Evolutionary conservation across 2,888 invertebrate species (phyloP).

Genomic region (Bruchidius siliquastri): DNA sequence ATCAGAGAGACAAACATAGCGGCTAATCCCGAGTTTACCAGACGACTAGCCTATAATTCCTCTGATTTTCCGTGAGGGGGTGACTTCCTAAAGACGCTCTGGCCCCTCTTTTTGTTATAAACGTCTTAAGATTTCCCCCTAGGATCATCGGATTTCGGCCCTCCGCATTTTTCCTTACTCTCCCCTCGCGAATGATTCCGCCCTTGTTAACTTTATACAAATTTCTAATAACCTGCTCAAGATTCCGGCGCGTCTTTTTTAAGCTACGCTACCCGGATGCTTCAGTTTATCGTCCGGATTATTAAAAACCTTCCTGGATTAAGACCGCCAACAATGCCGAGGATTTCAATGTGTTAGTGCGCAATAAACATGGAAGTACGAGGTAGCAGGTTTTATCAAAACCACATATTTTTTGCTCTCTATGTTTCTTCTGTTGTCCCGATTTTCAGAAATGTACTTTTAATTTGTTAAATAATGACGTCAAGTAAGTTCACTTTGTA

Average conservation of each 20-base stretch:
- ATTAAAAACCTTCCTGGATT: not conserved
- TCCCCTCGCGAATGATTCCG: conserved; percentile 17
- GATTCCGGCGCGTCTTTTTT: not conserved
- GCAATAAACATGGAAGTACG: not conserved
- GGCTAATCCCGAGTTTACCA: not conserved
- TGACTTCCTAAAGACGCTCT: conserved; percentile 4
- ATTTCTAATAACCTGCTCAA: conserved; percentile 12
- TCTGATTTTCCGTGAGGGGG: not conserved
- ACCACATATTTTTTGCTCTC: too few relatives aligned
- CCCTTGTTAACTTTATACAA: conserved; percentile 25
- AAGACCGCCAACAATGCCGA: not conserved
- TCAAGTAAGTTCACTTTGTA: too few relatives aligned
- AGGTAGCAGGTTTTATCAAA: too few relatives aligned
- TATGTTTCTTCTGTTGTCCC: too few relatives aligned
- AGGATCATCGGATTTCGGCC: conserved; percentile 15
- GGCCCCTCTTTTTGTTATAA: conserved; percentile 17
- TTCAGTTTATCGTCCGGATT: not conserved
- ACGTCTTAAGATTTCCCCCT: conserved; percentile 9
- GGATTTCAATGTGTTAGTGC: not conserved
- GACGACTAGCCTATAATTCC: not conserved
- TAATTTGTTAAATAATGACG: too few relatives aligned
- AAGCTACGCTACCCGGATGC: not conserved
- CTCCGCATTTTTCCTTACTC: conserved; percentile 8
- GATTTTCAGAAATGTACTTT: too few relatives aligned
- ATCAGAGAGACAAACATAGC: not conserved